phyloP scores from a whole-genome alignment of 2,113 vertebrate genomes.

The Phrynosoma platyrhinos region DNA sequence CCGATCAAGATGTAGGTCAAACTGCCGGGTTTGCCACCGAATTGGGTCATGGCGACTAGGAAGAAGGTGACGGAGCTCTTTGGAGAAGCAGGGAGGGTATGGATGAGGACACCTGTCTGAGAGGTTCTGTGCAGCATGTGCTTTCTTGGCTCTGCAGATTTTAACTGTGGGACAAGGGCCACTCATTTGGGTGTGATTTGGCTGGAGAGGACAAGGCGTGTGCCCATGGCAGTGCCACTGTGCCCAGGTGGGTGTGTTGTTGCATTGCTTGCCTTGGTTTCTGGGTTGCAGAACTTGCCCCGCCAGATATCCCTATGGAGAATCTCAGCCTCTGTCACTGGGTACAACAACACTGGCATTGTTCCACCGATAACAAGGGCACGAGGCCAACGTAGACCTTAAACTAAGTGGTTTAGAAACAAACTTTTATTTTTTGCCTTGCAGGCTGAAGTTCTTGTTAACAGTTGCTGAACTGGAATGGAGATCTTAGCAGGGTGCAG shows the following conservation, averaged over 20 bases:
- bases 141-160: neutral
- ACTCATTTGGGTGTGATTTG: neutral
- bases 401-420: neutral
- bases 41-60: neutral
- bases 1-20: slow-evolving; percentile 10
- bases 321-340: neutral
- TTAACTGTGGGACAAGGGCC: neutral
- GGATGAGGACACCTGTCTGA: neutral
- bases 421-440: too few species aligned
- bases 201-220: neutral
- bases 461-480: neutral
- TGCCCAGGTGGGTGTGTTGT: slow-evolving; percentile 5
- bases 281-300: neutral
- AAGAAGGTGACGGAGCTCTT: neutral
- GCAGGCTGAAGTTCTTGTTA: neutral
- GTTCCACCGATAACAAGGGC: neutral
- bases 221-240: neutral
- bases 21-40: neutral
- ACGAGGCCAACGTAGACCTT: neutral
- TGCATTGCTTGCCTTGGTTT: neutral
- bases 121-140: fast-evolving
- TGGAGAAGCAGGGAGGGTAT: neutral
- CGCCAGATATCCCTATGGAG: neutral
- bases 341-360: neutral
- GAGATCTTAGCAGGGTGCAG: neutral